phyloP scores from a whole-genome alignment of 2,888 invertebrate genomes.

The Thalpophila matura region DNA sequence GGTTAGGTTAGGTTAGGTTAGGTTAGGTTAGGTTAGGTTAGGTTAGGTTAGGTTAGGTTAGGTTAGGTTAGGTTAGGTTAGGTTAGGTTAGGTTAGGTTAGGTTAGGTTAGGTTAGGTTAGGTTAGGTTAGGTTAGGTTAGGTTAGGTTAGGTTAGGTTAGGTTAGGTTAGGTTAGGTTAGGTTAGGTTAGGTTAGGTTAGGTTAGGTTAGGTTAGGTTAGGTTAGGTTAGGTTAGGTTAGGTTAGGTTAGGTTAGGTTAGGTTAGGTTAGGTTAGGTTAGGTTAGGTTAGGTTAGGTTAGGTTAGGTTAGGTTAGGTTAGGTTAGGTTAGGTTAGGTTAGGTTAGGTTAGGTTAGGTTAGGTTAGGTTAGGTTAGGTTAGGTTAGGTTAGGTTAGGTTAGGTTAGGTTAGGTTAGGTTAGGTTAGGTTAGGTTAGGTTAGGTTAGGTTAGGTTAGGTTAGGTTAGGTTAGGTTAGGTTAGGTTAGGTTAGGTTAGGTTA shows the following conservation, averaged over 20 bases:
- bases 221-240: constrained; percentile 28
- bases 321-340: constrained; percentile 27
- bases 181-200: constrained; percentile 49
- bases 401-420: constrained; percentile 31
- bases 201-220: constrained; percentile 31
- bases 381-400: constrained; percentile 29
- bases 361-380: constrained; percentile 9
- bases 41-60: constrained; percentile 56
- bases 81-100: constrained; percentile 33
- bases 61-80: constrained; percentile 45
- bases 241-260: constrained; percentile 34
- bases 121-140: constrained; percentile 31
- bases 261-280: constrained; percentile 40
- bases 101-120: constrained; percentile 24
- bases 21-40: constrained; percentile 55
- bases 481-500: constrained; percentile 23
- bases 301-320: constrained; percentile 27
- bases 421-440: constrained; percentile 28
- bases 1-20: constrained; percentile 53
- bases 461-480: constrained; percentile 24
- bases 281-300: constrained; percentile 29
- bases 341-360: background rate
- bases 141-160: constrained; percentile 32
- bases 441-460: constrained; percentile 30
- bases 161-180: constrained; percentile 31